These are phyloP conservation scores for Leptoteleia sp. DNA, from an alignment of 1,140 invertebrate species.

Conservation along the genomic window DNA sequence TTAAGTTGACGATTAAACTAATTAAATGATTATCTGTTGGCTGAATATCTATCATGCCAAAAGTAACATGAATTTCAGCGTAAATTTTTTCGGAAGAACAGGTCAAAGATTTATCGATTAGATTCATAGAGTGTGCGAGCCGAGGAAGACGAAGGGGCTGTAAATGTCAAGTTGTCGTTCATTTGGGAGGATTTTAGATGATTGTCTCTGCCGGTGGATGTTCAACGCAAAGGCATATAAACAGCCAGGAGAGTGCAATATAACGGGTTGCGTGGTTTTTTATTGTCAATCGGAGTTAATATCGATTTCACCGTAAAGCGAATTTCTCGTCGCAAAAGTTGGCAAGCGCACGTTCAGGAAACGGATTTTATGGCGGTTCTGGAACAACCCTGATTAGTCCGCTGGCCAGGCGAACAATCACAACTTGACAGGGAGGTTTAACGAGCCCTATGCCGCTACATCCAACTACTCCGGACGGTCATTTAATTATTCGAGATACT, in stretches of 20 bases:
- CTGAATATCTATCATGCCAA: no score
- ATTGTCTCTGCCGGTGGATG: no score
- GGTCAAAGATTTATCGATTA: no score
- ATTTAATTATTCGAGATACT: slow-evolving; percentile 82
- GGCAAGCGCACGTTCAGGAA: slow-evolving; percentile 59
- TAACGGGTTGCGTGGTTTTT: slow-evolving; percentile 21
- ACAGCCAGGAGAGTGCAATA: not conserved
- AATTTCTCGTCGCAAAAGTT: slow-evolving; percentile 42
- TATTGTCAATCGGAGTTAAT: slow-evolving; percentile 59
- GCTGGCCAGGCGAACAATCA: slow-evolving; percentile 77
- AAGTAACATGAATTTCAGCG: no score
- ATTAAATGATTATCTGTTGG: no score
- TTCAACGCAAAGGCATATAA: not conserved
- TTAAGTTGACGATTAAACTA: no score
- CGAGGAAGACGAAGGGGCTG: no score
- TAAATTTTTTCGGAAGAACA: no score
- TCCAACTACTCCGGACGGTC: slow-evolving; percentile 77
- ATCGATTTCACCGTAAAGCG: slow-evolving; percentile 78
- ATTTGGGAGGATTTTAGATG: not conserved
- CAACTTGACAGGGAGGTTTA: slow-evolving; percentile 81
- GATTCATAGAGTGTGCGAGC: no score
- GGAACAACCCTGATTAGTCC: slow-evolving; percentile 72
- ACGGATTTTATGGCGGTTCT: slow-evolving; percentile 77
- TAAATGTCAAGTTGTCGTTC: no score
- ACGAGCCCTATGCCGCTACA: slow-evolving; percentile 78